Base-by-base conservation (phyloP, 2,113 vertebrate genomes). In the Condylura cristata region DNA sequence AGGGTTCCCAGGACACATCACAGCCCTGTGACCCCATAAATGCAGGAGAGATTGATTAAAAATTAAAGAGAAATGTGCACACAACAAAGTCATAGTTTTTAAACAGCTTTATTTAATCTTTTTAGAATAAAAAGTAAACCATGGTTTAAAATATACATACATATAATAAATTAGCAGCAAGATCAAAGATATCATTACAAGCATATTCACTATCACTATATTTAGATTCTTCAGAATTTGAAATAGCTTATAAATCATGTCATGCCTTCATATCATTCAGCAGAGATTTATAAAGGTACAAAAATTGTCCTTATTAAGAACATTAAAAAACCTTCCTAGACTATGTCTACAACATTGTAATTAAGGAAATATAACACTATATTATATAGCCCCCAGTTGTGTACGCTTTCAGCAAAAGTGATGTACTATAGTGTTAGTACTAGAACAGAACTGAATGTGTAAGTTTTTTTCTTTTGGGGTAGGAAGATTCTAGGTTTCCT, bases 91-190 rank as follows among this genome's bases (percentile, higher is more conserved):
- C 51, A 79, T 56, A 39, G 51, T 60, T 28, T 75, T 91, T 63
- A 76, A 22, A 74, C 5, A 74, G 39, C 44, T 46, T 2, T 41
- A 8, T 41, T 58, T 91, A 72, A 53, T 89, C 22, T 68, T 78
- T 74, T 79, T 44, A 93, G n/a, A 89, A 76, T 76, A 65, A 85
- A 94, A 32, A 85, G 72, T 30, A 63, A 6, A 82, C 12, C 26
- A 32, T 10, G 44, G n/a, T 82, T 92, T 75, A 83, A 92, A 78
- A 80, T 56, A 70, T 4, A 65, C 22, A 30, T 56, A 70, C 3
- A 65, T 17, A 30, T 72, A 75, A 70, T 74, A 78, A 84, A 60
- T 20, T 26, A 81, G 48, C 56, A 89, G 28, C 28, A 76, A 68
- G 56, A 30, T 81, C 89, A 41, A 84, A 74, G 87, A 39, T 81